Evolutionary conservation across 2,797 vertebrate species (phyloP), one percentile per base, ranked within the genome.

Genomic region (Naso thynnoides): DNA sequence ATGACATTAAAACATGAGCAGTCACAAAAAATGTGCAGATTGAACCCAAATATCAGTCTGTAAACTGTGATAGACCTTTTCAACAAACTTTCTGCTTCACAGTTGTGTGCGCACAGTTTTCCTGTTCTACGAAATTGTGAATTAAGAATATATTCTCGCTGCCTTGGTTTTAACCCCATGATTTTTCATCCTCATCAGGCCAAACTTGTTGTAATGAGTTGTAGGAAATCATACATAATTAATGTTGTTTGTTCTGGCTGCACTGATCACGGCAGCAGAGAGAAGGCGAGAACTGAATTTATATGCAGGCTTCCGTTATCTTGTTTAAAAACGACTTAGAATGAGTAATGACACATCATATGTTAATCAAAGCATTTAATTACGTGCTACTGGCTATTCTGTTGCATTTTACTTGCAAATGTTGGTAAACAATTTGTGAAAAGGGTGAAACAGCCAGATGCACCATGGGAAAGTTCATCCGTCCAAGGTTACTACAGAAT

Each of bases 391-490:
- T 2, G 19, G 31, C 60, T 62, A 2, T 18, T 38, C 21, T 19
- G 21, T 24, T 19, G 45, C 8, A 7, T 52, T 8, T 33, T 5
- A n/a, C n/a, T 39, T 14, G 18, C 24, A 39, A 27, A 39, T 64
- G 9, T 27, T 19, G 1, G 23, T 27, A 1, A 9, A 6, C 31
- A 33, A 21, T 41, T 42, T 42, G 15, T 39, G 33, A 38, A 6
- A 60, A 47, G n/a, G 26, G 21, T 19, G 8, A 39, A 26, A 26
- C 31, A 14, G 6, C 61, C 55, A 54, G 65, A 31, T 73, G 81
- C 72, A 79, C 29, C 38, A 62, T 49, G 56, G 74, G 72, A 77
- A 79, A 71, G 69, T 69, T 81, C 60, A 70, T 16, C 29, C 1
- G 14, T 2, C 33, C 74, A 82, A 81, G 68, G 72, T 76, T 41